Evolutionary conservation across 2,797 vertebrate genomes (phyloP), one percentile per base, ranked within the genome.

Genomic region (Austrolebias charrua): DNA sequence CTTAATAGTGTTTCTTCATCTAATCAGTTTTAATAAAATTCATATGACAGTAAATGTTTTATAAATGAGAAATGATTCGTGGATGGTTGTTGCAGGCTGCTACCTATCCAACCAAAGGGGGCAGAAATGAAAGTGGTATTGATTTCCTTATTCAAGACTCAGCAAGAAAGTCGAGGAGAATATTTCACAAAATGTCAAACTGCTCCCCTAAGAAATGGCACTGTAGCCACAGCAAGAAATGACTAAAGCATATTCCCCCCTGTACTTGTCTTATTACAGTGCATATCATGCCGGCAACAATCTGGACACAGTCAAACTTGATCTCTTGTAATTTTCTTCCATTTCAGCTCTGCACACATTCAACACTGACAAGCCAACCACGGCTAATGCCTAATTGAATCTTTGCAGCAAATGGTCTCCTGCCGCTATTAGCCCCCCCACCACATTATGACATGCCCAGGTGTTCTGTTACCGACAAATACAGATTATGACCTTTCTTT

Each of bases 391-490:
- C 60, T 77, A 79, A 82, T 66, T 80, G 68, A 86, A 78, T 83
- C 68, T 60, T 62, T 64, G 35, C 55, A 60, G 60, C 60, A 76
- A 81, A 81, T 16, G 52, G 60, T 76, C 77, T 63, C 77, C 45
- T 43, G 60, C 70, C 74, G 62, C 55, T 1, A 1, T 60, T 66
- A 68, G 46, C 9, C 24, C 11, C 50, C 42, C 15, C 13, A 28
- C 44, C 55, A 45, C 55, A 44, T 79, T 71, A 56, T 76, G 64
- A 85, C 76, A 71, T 57, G 68, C 18, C 80, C 82, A 85, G 80
- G 68, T 87, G 78, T 85, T 82, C 75, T 3, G 56, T 80, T 79
- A 75, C 69, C 13, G 76, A 66, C 47, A 58, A 47, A 69, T 70
- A 72, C 6, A 75, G 71, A 76, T 16, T 5, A 63, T 78, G 79